Evolutionary conservation across 2,113 vertebrate species (phyloP).

Genomic region (Otocyon megalotis): DNA sequence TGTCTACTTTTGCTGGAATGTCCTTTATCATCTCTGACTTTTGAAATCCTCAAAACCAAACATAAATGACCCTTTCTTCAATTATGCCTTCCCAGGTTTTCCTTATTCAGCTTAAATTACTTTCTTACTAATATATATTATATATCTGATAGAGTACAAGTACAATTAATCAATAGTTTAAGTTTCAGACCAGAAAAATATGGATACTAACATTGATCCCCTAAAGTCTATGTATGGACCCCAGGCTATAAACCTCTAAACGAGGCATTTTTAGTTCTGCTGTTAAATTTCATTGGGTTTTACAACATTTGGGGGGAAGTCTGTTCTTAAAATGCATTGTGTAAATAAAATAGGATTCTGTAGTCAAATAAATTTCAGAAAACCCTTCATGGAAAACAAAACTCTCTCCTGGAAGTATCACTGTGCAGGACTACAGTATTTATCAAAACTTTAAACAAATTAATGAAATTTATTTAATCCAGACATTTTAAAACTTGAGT

Average conservation of each 20-base stretch:
- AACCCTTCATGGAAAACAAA: neutral
- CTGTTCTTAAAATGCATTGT: neutral
- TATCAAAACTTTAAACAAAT: neutral
- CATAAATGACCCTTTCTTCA: neutral
- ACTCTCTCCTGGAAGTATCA: neutral
- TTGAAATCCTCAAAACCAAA: constrained; percentile 19
- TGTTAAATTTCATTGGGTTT: neutral
- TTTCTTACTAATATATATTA: neutral
- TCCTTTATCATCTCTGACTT: neutral
- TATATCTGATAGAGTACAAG: neutral
- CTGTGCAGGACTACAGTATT: neutral
- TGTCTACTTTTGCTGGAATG: neutral
- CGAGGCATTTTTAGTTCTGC: neutral
- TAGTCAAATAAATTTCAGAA: constrained; percentile 45
- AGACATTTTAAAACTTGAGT: constrained; percentile 40
- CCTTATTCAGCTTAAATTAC: neutral
- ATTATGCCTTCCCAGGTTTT: neutral
- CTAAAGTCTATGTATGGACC: neutral
- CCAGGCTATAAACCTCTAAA: neutral
- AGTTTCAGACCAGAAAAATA: neutral
- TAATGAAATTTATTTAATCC: constrained; percentile 29
- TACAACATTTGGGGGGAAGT: neutral
- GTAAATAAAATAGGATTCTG: neutral
- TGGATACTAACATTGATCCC: neutral
- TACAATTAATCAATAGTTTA: neutral